phyloP scores from a whole-genome alignment of 2,113 vertebrate genomes.

The Leiothrix lutea region DNA sequence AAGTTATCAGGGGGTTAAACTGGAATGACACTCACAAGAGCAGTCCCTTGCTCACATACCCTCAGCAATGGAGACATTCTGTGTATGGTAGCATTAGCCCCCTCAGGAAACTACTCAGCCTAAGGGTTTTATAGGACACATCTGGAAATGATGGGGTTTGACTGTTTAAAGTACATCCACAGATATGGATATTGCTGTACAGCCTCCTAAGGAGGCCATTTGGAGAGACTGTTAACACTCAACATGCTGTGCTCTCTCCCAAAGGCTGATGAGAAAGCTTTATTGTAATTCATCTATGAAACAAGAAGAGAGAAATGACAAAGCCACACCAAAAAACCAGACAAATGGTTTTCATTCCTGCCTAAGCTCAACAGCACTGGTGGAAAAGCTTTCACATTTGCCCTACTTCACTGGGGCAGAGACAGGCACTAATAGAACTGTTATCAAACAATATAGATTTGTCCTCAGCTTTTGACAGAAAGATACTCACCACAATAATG shows the following conservation, averaged over 20 bases:
- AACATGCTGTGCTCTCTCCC: neutral
- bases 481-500: slow-evolving; percentile 94
- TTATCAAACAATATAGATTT: neutral
- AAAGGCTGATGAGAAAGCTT: neutral
- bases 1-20: neutral
- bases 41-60: neutral
- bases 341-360: neutral
- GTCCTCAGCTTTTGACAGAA: neutral
- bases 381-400: neutral
- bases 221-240: neutral
- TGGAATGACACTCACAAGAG: neutral
- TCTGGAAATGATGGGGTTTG: neutral
- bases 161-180: neutral
- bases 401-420: neutral
- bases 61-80: neutral
- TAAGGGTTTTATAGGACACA: neutral
- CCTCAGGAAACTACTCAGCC: neutral
- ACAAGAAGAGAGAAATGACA: neutral
- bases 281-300: neutral
- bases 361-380: neutral
- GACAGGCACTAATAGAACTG: neutral
- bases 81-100: neutral
- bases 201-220: neutral
- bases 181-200: neutral
- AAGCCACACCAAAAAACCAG: neutral